Evolutionary conservation across 2,113 vertebrate species (phyloP), one percentile per base, ranked within the genome.

Genomic region (Burhinus bistriatus): DNA sequence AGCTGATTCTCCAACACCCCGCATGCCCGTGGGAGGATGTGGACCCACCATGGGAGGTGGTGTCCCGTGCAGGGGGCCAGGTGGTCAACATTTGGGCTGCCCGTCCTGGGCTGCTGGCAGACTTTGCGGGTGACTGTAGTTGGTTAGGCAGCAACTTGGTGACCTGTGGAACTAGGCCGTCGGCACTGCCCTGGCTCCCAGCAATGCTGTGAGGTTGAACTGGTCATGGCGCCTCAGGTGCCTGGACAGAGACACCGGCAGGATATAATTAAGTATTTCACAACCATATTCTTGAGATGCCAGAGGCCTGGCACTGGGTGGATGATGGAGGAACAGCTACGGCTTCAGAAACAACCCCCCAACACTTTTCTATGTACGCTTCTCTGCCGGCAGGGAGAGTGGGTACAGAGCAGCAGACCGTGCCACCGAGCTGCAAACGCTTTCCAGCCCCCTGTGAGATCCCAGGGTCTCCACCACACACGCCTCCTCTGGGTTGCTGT

Each of bases 11-110:
- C 61, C 0, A 2, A 32, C 61, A 62, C 11, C 34, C 23, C 0
- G 0, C 0, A 0, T 73, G 27, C n/a, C 62, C 3, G 1, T 6
- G 26, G 20, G 25, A 40, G 49, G 38, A 79, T 49, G 76, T 51
- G 66, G 75, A 85, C 65, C 52, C 62, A 36, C 26, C 32, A 7
- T 0, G 1, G 49, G 70, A 70, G 36, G 32, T 54, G 25, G 38
- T 22, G 47, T 82, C 17, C 32, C 1, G 0, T 32, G 38, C 44
- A 62, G 69, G 51, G 29, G 18, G 27, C 10, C 0, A 1, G 42
- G 55, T n/a, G 38, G 17, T 36, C 34, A 42, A 26, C 1, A 5
- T 25, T n/a, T 26, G 52, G 32, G 51, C 52, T 59, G 51, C 73
- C 45, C 1, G 1, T 61, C 40, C 36, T 2, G 1, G 57, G 55